phyloP scores from a whole-genome alignment of 2,113 vertebrate species.

The Platichthys flesus region DNA sequence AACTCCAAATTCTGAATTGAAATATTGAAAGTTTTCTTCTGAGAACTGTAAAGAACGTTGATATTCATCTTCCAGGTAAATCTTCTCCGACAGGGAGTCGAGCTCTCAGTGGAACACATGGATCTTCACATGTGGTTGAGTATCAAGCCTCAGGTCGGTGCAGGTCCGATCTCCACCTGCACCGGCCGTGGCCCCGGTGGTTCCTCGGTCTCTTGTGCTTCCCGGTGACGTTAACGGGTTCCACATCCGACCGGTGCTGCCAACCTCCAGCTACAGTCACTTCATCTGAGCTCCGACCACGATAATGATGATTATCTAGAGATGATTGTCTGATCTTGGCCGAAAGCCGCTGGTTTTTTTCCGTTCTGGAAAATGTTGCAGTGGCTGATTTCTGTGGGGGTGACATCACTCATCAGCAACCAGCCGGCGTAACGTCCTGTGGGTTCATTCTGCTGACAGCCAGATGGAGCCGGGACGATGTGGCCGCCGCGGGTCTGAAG shows the following conservation, averaged over 20 bases:
- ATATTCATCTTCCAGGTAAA: too few species aligned
- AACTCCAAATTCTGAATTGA: background rate
- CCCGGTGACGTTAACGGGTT: constrained; percentile 33
- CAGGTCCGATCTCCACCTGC: constrained; percentile 55
- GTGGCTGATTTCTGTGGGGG: constrained; percentile 14
- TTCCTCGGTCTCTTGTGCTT: constrained; percentile 56
- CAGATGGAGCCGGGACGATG: background rate
- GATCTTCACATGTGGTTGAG: constrained; percentile 14
- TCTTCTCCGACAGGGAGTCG: background rate
- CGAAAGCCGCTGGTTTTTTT: constrained; percentile 17
- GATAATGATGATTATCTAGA: constrained; percentile 40
- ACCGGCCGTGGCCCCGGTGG: constrained; percentile 60
- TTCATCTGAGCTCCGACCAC: constrained; percentile 27
- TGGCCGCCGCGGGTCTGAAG: constrained; percentile 4
- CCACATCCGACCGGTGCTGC: constrained; percentile 1
- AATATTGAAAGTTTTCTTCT: background rate
- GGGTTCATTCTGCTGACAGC: background rate
- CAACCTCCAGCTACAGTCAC: constrained; percentile 47
- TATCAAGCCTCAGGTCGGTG: background rate
- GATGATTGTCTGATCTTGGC: constrained; percentile 1
- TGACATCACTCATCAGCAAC: constrained; percentile 37
- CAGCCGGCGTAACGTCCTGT: constrained; percentile 9
- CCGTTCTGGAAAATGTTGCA: constrained; percentile 38
- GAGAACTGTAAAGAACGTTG: background rate
- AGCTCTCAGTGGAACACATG: constrained; percentile 21